A percentile compares a stretch with the other conserved stretches of the same genome.
phyloP scores from a whole-genome alignment of 2,888 invertebrate genomes.

The Minunthozetes semirufus region DNA sequence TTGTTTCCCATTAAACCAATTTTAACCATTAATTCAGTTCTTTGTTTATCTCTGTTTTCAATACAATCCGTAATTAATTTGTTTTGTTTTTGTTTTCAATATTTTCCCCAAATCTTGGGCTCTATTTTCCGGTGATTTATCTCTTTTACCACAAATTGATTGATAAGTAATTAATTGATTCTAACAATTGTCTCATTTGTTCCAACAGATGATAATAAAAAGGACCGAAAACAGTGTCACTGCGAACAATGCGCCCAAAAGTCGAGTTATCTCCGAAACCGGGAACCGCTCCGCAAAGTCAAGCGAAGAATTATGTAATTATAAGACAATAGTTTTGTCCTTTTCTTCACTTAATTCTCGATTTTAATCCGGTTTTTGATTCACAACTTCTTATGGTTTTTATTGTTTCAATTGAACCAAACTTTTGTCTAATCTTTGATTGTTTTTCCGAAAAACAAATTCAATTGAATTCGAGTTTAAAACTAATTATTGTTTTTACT shows the following conservation, averaged over 20 bases:
- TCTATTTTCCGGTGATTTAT: background rate
- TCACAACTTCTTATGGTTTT: background rate
- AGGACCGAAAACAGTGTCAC: slow-evolving; percentile 70
- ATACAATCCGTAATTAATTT: background rate
- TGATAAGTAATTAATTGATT: background rate
- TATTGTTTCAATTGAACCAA: background rate
- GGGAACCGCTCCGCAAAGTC: slow-evolving; percentile 78
- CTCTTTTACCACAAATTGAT: background rate
- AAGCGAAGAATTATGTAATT: slow-evolving; percentile 63
- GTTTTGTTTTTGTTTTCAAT: background rate
- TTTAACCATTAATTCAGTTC: background rate
- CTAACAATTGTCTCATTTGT: slow-evolving; percentile 42
- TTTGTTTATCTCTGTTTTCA: background rate
- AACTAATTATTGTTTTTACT: too few relatives aligned
- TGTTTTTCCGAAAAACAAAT: background rate
- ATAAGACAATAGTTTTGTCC: slow-evolving; percentile 27
- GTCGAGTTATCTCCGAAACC: slow-evolving; percentile 67
- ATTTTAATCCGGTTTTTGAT: background rate
- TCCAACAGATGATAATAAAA: slow-evolving; percentile 63
- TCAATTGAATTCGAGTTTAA: background rate
- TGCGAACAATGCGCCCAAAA: slow-evolving; percentile 84
- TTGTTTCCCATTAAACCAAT: background rate
- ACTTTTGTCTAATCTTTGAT: background rate
- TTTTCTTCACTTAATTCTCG: background rate
- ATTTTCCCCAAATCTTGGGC: background rate